These are phyloP conservation scores for Amblyopsis rosae DNA, from an alignment of 2,113 vertebrate genomes.

Conservation along the genomic window DNA sequence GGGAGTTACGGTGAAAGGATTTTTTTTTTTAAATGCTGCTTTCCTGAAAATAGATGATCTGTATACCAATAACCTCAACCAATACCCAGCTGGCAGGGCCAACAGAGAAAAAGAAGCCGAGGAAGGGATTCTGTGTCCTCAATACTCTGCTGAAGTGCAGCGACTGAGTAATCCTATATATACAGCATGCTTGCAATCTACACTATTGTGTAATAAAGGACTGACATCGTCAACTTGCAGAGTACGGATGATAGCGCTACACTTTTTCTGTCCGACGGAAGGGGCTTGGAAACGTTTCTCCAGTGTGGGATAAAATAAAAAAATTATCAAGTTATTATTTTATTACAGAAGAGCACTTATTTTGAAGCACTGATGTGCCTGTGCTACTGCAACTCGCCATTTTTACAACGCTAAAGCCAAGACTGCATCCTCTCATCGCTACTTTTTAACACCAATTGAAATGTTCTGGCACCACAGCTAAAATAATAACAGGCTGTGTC, in stretches of 20 bases:
- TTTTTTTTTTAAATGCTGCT: slow-evolving; percentile 3
- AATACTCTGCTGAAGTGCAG: neutral
- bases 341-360: too few relatives aligned
- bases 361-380: too few relatives aligned
- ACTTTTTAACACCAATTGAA: too few relatives aligned
- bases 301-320: too few relatives aligned
- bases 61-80: slow-evolving; percentile 39
- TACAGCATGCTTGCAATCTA: neutral
- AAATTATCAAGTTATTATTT: too few relatives aligned
- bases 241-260: neutral
- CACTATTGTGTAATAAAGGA: neutral
- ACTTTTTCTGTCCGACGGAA: too few relatives aligned
- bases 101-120: slow-evolving; percentile 4
- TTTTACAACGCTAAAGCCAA: too few relatives aligned
- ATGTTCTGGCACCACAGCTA: too few relatives aligned
- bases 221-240: slow-evolving; percentile 1
- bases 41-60: slow-evolving; percentile 54
- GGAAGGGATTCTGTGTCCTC: slow-evolving; percentile 8
- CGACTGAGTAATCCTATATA: slow-evolving; percentile 11
- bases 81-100: slow-evolving; percentile 16
- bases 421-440: too few relatives aligned
- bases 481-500: too few relatives aligned
- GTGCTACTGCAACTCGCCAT: too few relatives aligned
- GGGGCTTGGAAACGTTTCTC: too few relatives aligned
- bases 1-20: neutral